Percentiles rank a stretch among this genome's conserved stretches.
These are phyloP conservation scores for Odontocolon sp. DNA, from an alignment of 2,888 invertebrate genomes.

Conservation along the genomic window DNA sequence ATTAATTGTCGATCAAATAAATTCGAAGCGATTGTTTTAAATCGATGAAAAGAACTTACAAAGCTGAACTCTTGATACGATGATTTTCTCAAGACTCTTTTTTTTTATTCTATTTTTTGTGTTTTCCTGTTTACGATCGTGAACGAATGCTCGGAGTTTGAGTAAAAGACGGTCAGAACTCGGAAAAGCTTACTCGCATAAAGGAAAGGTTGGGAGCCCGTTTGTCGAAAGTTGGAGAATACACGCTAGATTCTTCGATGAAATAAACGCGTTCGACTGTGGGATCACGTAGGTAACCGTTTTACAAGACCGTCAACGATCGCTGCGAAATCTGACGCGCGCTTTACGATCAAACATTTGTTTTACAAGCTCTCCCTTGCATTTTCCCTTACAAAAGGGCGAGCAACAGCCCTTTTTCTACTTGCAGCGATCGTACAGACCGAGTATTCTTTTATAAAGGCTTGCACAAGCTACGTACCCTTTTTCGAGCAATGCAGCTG, in stretches of 20 bases:
- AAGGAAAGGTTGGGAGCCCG: conserved; percentile 6
- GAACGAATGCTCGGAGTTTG: conserved; percentile 41
- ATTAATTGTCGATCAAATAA: no score
- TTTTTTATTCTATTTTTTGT: no score
- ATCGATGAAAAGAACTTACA: no score
- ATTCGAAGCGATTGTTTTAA: no score
- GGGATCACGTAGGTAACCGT: conserved; percentile 53
- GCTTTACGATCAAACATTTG: conserved; percentile 58
- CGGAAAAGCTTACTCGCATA: background rate
- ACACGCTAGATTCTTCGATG: conserved; percentile 35
- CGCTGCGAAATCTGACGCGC: conserved; percentile 49
- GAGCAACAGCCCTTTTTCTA: background rate
- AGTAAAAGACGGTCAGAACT: background rate
- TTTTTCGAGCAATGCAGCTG: conserved; percentile 61
- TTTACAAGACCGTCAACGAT: conserved; percentile 49
- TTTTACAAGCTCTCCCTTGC: conserved; percentile 44
- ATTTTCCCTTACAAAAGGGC: conserved; percentile 5
- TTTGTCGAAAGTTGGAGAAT: background rate
- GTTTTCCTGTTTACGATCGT: conserved; percentile 47
- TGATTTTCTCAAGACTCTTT: no score
- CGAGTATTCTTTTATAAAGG: conserved; percentile 13
- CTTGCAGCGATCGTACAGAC: background rate
- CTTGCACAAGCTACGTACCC: conserved; percentile 11
- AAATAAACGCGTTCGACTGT: conserved; percentile 51
- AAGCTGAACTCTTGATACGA: no score